Evolutionary conservation across 2,797 vertebrate species (phyloP).

Genomic region (Lutjanus campechanus): DNA sequence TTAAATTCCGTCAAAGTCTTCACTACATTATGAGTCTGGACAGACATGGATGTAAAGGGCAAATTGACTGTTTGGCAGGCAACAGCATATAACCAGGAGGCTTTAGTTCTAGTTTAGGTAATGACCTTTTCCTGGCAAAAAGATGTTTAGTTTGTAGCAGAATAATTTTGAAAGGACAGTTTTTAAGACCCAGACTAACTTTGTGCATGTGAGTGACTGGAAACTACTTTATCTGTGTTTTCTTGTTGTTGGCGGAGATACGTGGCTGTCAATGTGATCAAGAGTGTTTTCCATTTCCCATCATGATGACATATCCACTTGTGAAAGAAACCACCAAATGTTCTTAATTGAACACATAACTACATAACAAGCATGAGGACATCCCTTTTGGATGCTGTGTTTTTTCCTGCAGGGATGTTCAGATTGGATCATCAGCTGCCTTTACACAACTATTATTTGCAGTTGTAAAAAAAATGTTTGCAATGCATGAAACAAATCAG

Average conservation of each 20-base stretch:
- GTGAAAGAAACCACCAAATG: conserved; percentile 46
- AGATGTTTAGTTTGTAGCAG: conserved; percentile 7
- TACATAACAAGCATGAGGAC: conserved; percentile 33
- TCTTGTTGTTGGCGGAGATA: conserved; percentile 41
- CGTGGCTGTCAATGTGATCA: conserved; percentile 42
- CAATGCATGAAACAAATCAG: neutral
- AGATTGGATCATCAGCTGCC: conserved; percentile 8
- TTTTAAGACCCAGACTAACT: neutral
- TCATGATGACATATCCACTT: conserved; percentile 27
- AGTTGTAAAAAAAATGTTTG: neutral
- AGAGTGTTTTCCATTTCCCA: conserved; percentile 49
- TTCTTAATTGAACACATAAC: conserved; percentile 53
- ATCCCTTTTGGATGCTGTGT: conserved; percentile 33
- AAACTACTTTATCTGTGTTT: conserved; percentile 31
- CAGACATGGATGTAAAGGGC: no score
- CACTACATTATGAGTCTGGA: no score
- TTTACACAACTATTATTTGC: conserved; percentile 12
- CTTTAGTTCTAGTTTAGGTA: neutral
- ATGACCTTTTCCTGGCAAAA: conserved; percentile 1
- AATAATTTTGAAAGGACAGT: conserved; percentile 1
- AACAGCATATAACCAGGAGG: no score
- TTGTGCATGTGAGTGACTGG: conserved; percentile 17
- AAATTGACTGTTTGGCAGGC: no score
- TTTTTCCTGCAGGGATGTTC: conserved; percentile 30
- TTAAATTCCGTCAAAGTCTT: no score